Evolutionary conservation across 2,113 vertebrate genomes (phyloP), one percentile per base, ranked within the genome.

Genomic region (Brachirus orientalis): DNA sequence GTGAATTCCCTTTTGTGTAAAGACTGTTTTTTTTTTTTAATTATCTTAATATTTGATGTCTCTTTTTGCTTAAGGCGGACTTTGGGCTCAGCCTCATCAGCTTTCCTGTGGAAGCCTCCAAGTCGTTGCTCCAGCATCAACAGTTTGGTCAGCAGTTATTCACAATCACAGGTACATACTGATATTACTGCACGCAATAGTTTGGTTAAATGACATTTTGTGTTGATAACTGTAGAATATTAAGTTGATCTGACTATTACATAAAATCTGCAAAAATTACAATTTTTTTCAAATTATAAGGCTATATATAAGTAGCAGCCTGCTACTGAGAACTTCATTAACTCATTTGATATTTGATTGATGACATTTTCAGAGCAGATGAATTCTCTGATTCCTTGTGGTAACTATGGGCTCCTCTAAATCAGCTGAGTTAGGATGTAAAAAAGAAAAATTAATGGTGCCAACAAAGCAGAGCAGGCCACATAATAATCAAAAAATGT

Each of bases 101-200:
- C 92, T 0, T 93, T 92, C 60, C 45, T 93, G 37, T 99, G 97
- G 96, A 96, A 89, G 54, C 91, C 96, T 45, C 97, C 96, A 40
- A 99, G 95, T 88, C 94, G 95, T 47, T 97, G 95, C 87, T 98
- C 97, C 85, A 99, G 97, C 74, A 91, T 98, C 91, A 97, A 92
- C 92, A 99, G 97, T 53, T 88, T 99, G 64, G 90, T 96, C 61
- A 95, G 95, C 94, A 94, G 53, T 81, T 95, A 94, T 84, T 90
- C 96, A 59, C 81, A 82, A n/a, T 47, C 75, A 45, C 81, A 86
- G 85, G 88, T 88, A 79, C 60, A 55, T 41, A 6, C 57, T 45
- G 5, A 13, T n/a, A n/a, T 7, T 6, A 7, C n/a, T 3, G 10
- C 7, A 46, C 33, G 33, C 4, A 3, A 61, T 43, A 10, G 3